Conservation (phyloP, 1,140 invertebrate species). For the Coptotermes formosanus region DNA sequence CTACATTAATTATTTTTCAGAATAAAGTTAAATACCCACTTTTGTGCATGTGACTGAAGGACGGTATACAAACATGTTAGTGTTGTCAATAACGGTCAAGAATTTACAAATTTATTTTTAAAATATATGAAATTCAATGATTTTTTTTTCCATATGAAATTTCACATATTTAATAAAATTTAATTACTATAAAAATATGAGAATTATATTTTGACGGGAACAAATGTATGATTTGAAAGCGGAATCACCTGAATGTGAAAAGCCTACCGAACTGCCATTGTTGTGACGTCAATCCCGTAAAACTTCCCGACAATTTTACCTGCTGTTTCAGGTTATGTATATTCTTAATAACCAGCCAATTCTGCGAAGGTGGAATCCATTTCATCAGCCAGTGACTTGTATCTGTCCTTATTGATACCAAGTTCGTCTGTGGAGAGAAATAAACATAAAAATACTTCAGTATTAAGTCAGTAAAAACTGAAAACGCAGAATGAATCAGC, state of each 20-base stretch:
- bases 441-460: not conserved
- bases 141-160: not conserved
- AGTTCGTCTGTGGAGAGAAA: conserved; percentile 77
- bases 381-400: conserved; percentile 94
- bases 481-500: not conserved
- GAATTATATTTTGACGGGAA: no score
- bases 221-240: not conserved
- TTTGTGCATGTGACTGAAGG: not conserved
- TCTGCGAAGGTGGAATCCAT: conserved; percentile 97
- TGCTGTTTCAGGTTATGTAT: not conserved
- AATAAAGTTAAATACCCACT: not conserved
- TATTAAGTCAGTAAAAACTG: not conserved
- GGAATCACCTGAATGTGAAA: not conserved
- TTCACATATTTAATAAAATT: not conserved
- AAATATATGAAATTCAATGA: conserved; percentile 16
- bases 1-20: not conserved
- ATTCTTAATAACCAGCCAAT: conserved; percentile 70
- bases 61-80: not conserved
- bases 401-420: conserved; percentile 98
- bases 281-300: not conserved
- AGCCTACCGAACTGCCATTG: not conserved
- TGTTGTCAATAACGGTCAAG: not conserved
- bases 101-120: not conserved
- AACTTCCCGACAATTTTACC: no score
- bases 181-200: not conserved